phyloP scores from a whole-genome alignment of 2,797 vertebrate species.

The Lacerta bilineata region DNA sequence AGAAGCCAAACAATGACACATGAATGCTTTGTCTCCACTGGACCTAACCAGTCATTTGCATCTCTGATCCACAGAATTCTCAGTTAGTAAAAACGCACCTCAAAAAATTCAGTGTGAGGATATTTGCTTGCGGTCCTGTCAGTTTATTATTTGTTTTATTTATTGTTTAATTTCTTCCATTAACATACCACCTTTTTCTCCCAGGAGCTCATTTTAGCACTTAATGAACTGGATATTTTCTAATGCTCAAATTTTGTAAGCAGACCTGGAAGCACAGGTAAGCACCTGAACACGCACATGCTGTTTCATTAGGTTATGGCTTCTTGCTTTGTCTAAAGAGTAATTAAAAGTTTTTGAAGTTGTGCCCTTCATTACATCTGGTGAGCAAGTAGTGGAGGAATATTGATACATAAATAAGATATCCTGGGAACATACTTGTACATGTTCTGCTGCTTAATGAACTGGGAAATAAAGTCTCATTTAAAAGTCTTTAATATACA shows the following conservation, averaged over 20 bases:
- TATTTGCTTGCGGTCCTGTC: no score
- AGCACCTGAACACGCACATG: constrained; percentile 1
- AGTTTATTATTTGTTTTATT: no score
- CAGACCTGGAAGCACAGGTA: constrained; percentile 39
- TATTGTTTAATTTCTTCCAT: no score
- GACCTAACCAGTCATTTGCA: no score
- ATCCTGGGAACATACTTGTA: background rate
- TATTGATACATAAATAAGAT: constrained; percentile 38
- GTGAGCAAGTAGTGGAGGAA: constrained; percentile 28
- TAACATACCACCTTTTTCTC: no score
- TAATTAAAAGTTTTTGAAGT: constrained; percentile 55
- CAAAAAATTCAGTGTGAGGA: no score
- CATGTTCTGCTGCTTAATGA: constrained; percentile 39
- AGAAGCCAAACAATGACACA: no score
- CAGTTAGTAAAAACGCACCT: no score
- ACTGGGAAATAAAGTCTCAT: background rate
- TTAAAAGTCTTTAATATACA: constrained; percentile 29
- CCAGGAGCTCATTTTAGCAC: no score
- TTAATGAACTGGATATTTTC: constrained; percentile 5
- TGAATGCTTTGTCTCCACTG: no score
- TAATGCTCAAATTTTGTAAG: constrained; percentile 25
- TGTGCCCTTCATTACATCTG: constrained; percentile 44
- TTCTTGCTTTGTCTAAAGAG: constrained; percentile 54
- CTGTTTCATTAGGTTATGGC: constrained; percentile 25
- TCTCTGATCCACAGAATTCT: no score